Conservation (phyloP, 2,113 vertebrate species). For the Phoenicopterus ruber region DNA sequence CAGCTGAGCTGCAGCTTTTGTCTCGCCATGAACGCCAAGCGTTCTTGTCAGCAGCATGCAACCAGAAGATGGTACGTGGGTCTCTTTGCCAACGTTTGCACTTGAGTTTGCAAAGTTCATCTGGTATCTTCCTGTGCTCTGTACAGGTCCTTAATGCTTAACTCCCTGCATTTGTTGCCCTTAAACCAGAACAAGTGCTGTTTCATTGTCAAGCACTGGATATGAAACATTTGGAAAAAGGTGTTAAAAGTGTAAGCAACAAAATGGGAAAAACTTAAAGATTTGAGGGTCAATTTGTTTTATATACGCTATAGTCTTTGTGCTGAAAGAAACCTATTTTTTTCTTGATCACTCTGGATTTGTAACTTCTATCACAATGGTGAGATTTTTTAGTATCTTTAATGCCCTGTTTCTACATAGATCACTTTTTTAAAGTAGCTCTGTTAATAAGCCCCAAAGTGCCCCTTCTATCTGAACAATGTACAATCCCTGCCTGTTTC, state of each 20-base stretch:
- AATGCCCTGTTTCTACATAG: neutral
- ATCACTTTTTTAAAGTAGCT: neutral
- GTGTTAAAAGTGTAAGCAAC: neutral
- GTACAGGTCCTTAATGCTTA: neutral
- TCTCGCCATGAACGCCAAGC: rapidly evolving
- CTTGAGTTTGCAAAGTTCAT: neutral
- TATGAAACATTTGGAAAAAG: neutral
- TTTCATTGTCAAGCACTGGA: neutral
- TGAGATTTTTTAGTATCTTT: neutral
- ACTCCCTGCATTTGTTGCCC: neutral
- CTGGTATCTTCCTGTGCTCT: neutral
- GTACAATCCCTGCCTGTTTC: neutral
- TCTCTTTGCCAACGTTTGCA: neutral
- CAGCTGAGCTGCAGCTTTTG: neutral
- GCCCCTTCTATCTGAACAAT: neutral
- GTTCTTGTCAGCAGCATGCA: neutral
- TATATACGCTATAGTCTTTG: neutral
- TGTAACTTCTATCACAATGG: neutral
- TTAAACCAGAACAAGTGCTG: neutral
- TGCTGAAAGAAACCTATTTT: neutral
- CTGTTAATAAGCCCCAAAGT: neutral
- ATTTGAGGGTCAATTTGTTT: neutral
- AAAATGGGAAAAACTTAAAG: neutral
- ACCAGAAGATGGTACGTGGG: rapidly evolving
- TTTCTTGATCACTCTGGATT: neutral